phyloP scores from a whole-genome alignment of 2,888 invertebrate genomes.

The Galerucella calmariensis region DNA sequence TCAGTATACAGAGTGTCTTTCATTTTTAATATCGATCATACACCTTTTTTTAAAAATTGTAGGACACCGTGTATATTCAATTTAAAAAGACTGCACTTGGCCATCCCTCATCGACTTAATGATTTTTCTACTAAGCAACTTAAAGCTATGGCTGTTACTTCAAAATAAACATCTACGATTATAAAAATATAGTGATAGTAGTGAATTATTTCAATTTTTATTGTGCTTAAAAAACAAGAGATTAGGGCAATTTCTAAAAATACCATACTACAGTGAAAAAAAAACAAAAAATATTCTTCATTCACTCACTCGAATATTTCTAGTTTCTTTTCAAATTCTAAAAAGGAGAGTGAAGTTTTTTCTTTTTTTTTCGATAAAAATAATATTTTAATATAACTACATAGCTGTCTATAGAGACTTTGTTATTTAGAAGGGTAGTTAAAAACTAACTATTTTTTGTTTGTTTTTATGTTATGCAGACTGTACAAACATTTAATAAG shows the following conservation, averaged over 20 bases:
- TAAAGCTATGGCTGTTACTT: background rate
- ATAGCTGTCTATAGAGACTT: conserved; percentile 36
- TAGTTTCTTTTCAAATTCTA: conserved; percentile 6
- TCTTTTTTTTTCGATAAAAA: conserved; percentile 32
- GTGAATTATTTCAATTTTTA: background rate
- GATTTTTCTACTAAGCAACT: background rate
- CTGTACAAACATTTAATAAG: conserved; percentile 34
- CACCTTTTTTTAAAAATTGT: too few species aligned
- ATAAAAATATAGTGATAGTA: background rate
- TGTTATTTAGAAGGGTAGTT: conserved; percentile 48
- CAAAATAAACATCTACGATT: background rate
- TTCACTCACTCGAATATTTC: conserved; percentile 7
- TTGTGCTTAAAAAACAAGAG: background rate
- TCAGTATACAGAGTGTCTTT: too few species aligned
- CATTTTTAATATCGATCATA: too few species aligned
- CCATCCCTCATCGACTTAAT: background rate
- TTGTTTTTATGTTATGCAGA: conserved; percentile 43
- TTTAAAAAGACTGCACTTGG: background rate
- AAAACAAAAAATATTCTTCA: conserved; percentile 18
- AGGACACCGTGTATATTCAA: too few species aligned
- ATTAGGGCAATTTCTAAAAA: conserved; percentile 7
- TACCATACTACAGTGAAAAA: background rate
- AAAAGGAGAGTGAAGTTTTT: conserved; percentile 13
- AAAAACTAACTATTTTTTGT: conserved; percentile 45
- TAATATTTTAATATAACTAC: conserved; percentile 32